Evolutionary conservation across 2,888 invertebrate species (phyloP).

Genomic region (Physocephala rufipes): DNA sequence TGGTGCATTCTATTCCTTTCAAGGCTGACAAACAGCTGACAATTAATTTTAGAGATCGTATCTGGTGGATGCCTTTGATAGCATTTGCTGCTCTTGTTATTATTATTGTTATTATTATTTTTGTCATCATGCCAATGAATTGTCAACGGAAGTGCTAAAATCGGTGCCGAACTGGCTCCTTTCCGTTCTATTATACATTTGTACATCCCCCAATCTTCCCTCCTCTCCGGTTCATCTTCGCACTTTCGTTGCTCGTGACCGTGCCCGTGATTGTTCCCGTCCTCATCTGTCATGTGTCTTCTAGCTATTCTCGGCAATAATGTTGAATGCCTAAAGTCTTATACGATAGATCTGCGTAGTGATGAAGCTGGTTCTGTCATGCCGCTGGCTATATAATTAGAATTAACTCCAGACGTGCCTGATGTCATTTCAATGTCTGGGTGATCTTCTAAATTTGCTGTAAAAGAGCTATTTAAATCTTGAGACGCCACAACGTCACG

Average conservation of each 20-base stretch:
- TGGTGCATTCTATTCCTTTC: background rate
- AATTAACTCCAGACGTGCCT: background rate
- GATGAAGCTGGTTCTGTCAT: background rate
- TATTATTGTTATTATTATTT: too few relatives aligned
- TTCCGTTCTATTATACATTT: background rate
- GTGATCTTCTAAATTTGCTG: constrained; percentile 58
- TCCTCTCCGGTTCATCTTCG: background rate
- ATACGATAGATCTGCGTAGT: too few relatives aligned
- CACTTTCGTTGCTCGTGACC: background rate
- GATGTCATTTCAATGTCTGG: background rate
- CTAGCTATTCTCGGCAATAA: background rate
- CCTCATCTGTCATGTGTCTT: background rate
- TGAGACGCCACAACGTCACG: constrained; percentile 50
- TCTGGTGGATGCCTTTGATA: background rate
- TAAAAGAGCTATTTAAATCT: constrained; percentile 59
- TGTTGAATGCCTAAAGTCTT: background rate
- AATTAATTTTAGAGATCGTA: background rate
- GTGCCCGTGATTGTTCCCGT: background rate
- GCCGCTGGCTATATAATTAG: constrained; percentile 16
- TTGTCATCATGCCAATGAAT: constrained; percentile 12
- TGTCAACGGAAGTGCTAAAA: constrained; percentile 12
- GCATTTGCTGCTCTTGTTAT: too few relatives aligned
- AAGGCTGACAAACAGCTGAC: constrained; percentile 13
- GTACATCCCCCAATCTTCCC: background rate
- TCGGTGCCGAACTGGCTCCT: background rate